phyloP scores from a whole-genome alignment of 2,888 invertebrate species.

The Taphrorychus bicolor region DNA sequence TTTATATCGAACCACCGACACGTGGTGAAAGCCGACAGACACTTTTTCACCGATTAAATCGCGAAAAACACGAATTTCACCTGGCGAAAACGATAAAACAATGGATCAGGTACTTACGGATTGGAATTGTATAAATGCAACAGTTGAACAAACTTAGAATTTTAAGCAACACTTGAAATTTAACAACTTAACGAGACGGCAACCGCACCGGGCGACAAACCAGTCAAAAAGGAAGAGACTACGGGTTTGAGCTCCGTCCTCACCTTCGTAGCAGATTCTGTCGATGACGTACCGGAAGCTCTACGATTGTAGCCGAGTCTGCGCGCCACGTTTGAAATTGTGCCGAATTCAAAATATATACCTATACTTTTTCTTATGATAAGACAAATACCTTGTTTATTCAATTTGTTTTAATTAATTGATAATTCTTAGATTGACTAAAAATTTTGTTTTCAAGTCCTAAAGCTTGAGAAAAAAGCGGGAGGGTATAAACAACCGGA shows the following conservation, averaged over 20 bases:
- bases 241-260: slow-evolving; percentile 49
- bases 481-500: too few species aligned
- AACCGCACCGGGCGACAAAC: slow-evolving; percentile 58
- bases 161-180: slow-evolving; percentile 51
- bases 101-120: slow-evolving; percentile 50
- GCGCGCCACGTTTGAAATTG: slow-evolving; percentile 12
- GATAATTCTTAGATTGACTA: too few species aligned
- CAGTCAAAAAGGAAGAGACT: slow-evolving; percentile 58
- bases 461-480: too few species aligned
- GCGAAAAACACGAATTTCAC: neutral
- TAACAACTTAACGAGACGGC: slow-evolving; percentile 54
- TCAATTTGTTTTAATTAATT: too few species aligned
- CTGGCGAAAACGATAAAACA: slow-evolving; percentile 24
- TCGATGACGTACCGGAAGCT: slow-evolving; percentile 45
- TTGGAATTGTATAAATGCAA: slow-evolving; percentile 54
- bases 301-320: slow-evolving; percentile 38
- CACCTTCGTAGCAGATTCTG: slow-evolving; percentile 41
- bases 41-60: slow-evolving; percentile 12
- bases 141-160: slow-evolving; percentile 50
- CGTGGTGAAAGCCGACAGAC: slow-evolving; percentile 51
- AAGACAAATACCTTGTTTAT: too few species aligned
- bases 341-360: too few species aligned
- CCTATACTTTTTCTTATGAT: too few species aligned
- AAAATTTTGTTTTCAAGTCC: too few species aligned
- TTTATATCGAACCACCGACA: slow-evolving; percentile 53